Conservation (phyloP, 2,113 vertebrate species). For the Notarius lentiginosus region DNA sequence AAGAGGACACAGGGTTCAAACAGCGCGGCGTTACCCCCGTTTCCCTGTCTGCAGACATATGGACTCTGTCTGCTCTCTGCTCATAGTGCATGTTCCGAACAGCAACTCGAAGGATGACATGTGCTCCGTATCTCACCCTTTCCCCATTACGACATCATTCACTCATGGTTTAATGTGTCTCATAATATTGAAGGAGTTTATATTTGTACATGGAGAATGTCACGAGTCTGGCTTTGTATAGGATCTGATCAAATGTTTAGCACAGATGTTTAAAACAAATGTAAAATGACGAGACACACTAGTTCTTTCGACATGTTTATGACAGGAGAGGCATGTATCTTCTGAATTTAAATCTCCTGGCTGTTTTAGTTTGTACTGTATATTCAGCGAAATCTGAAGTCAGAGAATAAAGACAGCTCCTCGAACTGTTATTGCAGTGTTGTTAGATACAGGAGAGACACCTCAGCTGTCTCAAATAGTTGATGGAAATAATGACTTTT, state of each 20-base stretch:
- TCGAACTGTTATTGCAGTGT: background rate
- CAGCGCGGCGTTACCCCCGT: background rate
- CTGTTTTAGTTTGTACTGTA: constrained; percentile 24
- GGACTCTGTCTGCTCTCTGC: constrained; percentile 14
- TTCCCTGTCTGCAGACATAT: constrained; percentile 30
- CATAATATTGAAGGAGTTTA: constrained; percentile 12
- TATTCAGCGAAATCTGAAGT: background rate
- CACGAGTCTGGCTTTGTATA: background rate
- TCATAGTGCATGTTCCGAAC: background rate
- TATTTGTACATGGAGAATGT: constrained; percentile 1
- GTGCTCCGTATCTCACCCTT: constrained; percentile 15
- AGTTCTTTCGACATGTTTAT: constrained; percentile 2
- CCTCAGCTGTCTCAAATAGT: background rate
- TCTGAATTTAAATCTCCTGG: background rate
- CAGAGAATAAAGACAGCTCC: background rate
- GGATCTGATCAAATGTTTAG: constrained; percentile 17
- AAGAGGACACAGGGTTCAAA: constrained; percentile 11
- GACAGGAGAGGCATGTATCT: background rate
- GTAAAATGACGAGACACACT: background rate
- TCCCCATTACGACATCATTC: background rate
- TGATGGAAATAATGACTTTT: background rate
- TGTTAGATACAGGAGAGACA: background rate
- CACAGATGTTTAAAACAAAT: background rate
- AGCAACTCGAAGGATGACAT: constrained; percentile 11
- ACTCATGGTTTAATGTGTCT: constrained; percentile 18